Evolutionary conservation across 2,797 vertebrate species (phyloP).

Genomic region (Pogonophryne albipinna): DNA sequence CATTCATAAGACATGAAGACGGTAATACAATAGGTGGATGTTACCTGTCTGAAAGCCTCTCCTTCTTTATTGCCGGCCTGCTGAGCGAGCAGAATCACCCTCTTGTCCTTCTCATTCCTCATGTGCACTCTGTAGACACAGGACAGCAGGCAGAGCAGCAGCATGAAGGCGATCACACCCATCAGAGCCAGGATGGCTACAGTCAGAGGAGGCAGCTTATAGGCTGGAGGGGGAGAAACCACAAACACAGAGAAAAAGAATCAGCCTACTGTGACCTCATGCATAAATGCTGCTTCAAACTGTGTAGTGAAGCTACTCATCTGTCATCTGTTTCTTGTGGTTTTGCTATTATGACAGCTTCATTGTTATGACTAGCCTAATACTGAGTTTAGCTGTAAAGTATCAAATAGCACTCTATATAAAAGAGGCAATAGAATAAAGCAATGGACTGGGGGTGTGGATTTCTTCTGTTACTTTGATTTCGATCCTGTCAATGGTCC

Average conservation of each 20-base stretch:
- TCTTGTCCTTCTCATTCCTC: constrained; percentile 80
- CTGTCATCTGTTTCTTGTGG: not conserved
- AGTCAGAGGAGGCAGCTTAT: constrained; percentile 75
- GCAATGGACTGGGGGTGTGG: not conserved
- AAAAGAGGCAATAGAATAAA: not conserved
- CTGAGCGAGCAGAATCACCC: constrained; percentile 78
- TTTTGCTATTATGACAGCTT: not conserved
- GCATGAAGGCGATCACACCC: constrained; percentile 79
- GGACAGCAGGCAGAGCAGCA: constrained; percentile 83
- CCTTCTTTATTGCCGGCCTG: constrained; percentile 80
- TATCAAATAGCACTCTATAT: not conserved
- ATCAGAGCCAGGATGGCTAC: constrained; percentile 78
- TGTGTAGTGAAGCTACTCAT: not conserved
- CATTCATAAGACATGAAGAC: not conserved
- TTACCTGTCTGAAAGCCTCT: constrained; percentile 85
- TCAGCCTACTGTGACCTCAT: not conserved
- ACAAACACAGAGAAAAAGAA: constrained; percentile 4
- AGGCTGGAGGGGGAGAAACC: constrained; percentile 59
- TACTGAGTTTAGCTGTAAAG: not conserved
- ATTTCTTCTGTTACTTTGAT: not conserved
- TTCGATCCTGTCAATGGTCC: not conserved
- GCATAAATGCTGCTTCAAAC: constrained; percentile 2
- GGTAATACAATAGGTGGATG: not conserved
- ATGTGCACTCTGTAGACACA: constrained; percentile 79
- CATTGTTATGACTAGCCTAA: not conserved